phyloP scores from a whole-genome alignment of 2,888 invertebrate species.

The Trissoscelio sp. region DNA sequence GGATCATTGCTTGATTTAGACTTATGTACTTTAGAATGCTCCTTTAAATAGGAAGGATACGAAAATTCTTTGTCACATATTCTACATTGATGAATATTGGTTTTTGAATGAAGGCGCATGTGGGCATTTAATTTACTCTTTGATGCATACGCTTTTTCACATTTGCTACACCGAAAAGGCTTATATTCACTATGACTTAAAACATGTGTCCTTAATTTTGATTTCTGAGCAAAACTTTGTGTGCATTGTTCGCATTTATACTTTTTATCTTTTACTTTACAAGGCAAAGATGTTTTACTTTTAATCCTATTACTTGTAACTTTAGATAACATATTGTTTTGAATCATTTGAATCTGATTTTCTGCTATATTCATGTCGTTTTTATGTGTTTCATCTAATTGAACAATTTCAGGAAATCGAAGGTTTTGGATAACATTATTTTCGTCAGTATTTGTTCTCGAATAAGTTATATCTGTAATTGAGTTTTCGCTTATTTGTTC shows the following conservation, averaged over 20 bases:
- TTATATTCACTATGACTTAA: constrained; percentile 77
- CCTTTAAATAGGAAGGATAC: constrained; percentile 81
- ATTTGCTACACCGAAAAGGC: constrained; percentile 78
- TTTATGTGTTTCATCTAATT: constrained; percentile 1
- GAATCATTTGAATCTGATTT: constrained; percentile 57
- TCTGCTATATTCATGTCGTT: constrained; percentile 52
- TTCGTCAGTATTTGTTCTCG: constrained; percentile 56
- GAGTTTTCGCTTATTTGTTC: constrained; percentile 70
- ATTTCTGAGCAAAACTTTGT: constrained; percentile 77
- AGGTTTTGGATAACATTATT: constrained; percentile 72
- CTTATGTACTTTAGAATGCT: constrained; percentile 80
- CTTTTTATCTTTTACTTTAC: constrained; percentile 48
- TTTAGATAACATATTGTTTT: constrained; percentile 65
- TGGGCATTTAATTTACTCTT: constrained; percentile 82
- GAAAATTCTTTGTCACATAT: constrained; percentile 82
- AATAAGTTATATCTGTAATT: constrained; percentile 75
- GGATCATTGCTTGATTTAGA: constrained; percentile 50
- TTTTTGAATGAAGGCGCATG: constrained; percentile 78
- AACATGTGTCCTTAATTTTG: constrained; percentile 78
- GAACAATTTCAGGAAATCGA: constrained; percentile 71
- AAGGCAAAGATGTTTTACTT: constrained; percentile 6
- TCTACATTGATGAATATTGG: constrained; percentile 80
- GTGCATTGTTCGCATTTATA: constrained; percentile 77
- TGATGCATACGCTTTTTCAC: constrained; percentile 79
- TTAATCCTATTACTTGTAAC: constrained; percentile 40